Conservation (phyloP, 2,797 vertebrate species). For the Coracias cyanogaster region DNA sequence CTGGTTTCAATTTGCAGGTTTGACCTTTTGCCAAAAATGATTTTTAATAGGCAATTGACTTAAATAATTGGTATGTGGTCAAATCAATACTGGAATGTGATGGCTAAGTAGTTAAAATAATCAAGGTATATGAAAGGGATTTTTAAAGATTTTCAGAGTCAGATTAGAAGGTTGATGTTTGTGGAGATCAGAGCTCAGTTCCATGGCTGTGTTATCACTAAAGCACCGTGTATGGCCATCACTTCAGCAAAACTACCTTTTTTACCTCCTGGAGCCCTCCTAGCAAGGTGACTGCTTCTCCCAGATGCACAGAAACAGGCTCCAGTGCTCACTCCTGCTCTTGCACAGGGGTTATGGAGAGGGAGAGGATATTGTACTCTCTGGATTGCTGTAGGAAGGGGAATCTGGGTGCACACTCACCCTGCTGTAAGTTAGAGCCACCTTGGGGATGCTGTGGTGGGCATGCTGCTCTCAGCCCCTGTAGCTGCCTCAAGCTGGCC, state of each 20-base stretch:
- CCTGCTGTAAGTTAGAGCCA: not conserved
- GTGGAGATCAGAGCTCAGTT: not conserved
- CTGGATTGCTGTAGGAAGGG: fast-evolving
- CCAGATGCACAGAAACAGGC: not conserved
- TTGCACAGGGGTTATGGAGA: not conserved
- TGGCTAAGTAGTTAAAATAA: conserved; percentile 60
- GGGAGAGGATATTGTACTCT: not conserved
- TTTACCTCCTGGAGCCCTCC: not conserved
- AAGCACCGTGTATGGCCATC: fast-evolving
- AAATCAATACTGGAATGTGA: conserved; percentile 37
- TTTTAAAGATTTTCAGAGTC: not conserved
- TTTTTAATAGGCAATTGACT: conserved; percentile 73
- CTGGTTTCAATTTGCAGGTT: conserved; percentile 62
- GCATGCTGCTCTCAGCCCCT: not conserved
- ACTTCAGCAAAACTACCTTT: not conserved
- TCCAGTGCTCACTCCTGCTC: not conserved
- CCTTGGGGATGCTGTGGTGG: fast-evolving
- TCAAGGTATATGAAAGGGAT: not conserved
- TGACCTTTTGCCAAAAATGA: conserved; percentile 60
- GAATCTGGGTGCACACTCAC: not conserved
- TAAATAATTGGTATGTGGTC: conserved; percentile 50
- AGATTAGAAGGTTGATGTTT: not conserved
- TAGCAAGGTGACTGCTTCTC: not conserved
- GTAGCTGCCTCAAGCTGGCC: not conserved
- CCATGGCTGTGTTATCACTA: not conserved